Conservation (phyloP, 1,140 invertebrate genomes). For the Brachionus sp. region DNA sequence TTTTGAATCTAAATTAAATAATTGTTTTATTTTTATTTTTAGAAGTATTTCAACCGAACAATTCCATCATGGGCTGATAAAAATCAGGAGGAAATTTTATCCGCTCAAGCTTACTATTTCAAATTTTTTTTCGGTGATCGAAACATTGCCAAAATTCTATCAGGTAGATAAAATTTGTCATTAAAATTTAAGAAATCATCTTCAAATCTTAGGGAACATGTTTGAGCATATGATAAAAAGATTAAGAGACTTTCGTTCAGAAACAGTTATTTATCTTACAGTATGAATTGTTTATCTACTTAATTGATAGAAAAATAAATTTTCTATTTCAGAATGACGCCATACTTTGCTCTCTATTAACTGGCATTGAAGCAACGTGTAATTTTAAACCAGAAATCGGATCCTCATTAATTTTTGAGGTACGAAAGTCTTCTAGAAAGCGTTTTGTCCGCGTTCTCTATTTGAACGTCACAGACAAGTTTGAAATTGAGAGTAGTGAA, state of each 20-base stretch:
- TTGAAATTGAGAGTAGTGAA: background rate
- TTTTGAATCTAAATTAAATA: background rate
- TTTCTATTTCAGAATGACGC: background rate
- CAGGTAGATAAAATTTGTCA: background rate
- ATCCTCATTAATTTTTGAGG: background rate
- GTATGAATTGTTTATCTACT: background rate
- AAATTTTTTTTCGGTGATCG: constrained; percentile 6
- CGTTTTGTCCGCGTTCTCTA: background rate
- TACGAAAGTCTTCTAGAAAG: background rate
- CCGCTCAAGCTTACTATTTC: background rate
- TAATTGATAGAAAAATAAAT: background rate
- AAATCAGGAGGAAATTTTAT: background rate
- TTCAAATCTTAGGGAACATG: background rate
- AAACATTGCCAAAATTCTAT: constrained; percentile 14
- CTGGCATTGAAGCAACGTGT: background rate
- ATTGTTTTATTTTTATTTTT: background rate
- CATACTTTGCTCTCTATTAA: background rate
- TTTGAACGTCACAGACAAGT: background rate
- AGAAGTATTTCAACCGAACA: background rate
- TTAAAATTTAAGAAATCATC: background rate
- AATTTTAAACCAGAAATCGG: background rate
- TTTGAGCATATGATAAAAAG: background rate
- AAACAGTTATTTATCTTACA: background rate
- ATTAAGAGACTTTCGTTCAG: no score
- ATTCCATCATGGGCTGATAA: background rate